Percentiles rank a stretch among this genome's conserved stretches.
These are phyloP conservation scores for Columbina picui DNA, from an alignment of 2,113 vertebrate species.

Conservation along the genomic window DNA sequence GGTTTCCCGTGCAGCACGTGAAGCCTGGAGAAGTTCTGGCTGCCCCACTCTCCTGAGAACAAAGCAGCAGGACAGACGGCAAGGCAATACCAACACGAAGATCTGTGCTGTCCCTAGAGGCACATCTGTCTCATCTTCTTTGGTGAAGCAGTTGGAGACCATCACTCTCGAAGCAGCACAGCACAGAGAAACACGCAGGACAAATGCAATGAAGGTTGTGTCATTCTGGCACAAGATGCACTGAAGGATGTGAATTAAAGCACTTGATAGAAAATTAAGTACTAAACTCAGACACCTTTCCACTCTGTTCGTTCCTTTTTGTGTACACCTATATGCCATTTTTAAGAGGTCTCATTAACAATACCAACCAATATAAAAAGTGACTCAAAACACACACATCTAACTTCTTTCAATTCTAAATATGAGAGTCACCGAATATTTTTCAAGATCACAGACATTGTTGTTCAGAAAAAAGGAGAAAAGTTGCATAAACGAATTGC, in stretches of 20 bases:
- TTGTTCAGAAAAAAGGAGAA: background rate
- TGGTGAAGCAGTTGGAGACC: background rate
- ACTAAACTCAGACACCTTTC: background rate
- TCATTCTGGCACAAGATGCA: background rate
- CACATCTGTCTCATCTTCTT: background rate
- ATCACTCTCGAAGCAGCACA: background rate
- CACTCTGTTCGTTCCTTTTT: background rate
- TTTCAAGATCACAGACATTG: background rate
- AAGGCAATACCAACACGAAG: background rate
- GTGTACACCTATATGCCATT: background rate
- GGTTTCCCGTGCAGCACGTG: rapidly evolving
- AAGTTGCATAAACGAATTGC: background rate
- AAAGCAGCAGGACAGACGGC: background rate
- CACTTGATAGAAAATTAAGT: background rate
- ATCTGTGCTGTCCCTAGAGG: background rate
- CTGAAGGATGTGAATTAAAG: background rate
- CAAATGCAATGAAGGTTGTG: background rate
- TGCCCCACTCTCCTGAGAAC: background rate
- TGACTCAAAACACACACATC: background rate
- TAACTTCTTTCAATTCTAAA: background rate
- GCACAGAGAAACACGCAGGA: background rate
- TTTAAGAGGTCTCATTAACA: background rate
- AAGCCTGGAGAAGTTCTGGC: background rate
- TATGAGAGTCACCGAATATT: background rate
- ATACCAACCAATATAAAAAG: background rate